Percentiles rank a stretch among this genome's conserved stretches.
phyloP scores from a whole-genome alignment of 2,113 vertebrate genomes.

The Leptodactylus fuscus region DNA sequence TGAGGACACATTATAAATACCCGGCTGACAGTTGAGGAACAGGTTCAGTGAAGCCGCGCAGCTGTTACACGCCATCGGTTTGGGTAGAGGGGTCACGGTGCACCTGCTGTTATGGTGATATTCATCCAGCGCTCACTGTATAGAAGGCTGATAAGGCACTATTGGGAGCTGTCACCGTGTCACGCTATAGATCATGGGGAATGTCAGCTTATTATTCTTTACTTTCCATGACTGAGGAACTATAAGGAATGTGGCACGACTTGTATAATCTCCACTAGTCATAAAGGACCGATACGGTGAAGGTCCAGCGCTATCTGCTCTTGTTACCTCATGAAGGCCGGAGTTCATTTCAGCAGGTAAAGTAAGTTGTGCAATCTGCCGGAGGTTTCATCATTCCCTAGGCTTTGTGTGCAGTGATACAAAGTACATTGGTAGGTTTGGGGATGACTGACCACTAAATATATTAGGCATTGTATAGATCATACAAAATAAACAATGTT shows the following conservation, averaged over 20 bases:
- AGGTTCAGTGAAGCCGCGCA: constrained; percentile 41
- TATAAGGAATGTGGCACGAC: not conserved
- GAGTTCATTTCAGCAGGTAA: not conserved
- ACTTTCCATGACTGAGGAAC: no score
- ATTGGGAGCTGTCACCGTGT: not conserved
- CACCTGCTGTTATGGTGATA: constrained; percentile 52
- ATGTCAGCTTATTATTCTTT: not conserved
- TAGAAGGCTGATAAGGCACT: not conserved
- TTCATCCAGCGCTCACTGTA: not conserved
- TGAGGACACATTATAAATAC: not conserved
- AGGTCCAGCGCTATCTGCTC: not conserved
- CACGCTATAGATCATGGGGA: not conserved
- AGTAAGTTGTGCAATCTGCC: not conserved
- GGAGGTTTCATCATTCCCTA: not conserved
- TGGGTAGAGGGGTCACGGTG: not conserved
- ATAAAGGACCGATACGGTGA: not conserved
- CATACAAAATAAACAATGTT: no score
- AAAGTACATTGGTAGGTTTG: no score
- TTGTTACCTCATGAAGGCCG: not conserved
- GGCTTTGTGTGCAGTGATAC: not conserved
- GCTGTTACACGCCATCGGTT: constrained; percentile 30
- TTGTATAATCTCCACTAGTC: not conserved
- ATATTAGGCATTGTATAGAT: no score
- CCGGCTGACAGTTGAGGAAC: constrained; percentile 18
- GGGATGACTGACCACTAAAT: no score